Evolutionary conservation across 2,797 vertebrate species (phyloP).

Genomic region (Gephyroberyx darwinii): DNA sequence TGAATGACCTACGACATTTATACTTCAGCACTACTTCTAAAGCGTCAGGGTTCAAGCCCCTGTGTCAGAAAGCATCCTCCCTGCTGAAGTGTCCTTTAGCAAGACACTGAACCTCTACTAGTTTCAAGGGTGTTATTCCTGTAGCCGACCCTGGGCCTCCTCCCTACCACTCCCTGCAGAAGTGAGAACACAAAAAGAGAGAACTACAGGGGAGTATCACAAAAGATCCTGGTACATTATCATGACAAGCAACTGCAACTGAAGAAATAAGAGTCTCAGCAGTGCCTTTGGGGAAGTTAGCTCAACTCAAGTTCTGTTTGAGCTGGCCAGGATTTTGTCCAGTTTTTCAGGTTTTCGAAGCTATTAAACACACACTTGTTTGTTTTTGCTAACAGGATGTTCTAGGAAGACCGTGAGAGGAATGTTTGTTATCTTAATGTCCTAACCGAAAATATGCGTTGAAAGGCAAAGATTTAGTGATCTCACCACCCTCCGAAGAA

Average conservation of each 20-base stretch:
- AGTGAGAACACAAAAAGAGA: constrained; percentile 2
- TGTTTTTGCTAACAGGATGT: constrained; percentile 67
- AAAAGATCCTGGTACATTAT: constrained; percentile 12
- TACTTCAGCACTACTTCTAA: no score
- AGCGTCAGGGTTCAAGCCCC: no score
- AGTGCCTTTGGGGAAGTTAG: constrained; percentile 33
- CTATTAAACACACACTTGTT: constrained; percentile 55
- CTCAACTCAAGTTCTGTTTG: constrained; percentile 23
- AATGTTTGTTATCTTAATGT: constrained; percentile 64
- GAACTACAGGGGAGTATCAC: constrained; percentile 4
- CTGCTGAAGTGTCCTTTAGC: no score
- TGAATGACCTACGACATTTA: no score
- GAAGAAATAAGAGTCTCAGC: constrained; percentile 17
- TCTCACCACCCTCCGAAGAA: constrained; percentile 45
- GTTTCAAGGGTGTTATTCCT: no score
- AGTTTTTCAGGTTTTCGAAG: constrained; percentile 72
- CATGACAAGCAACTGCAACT: constrained; percentile 5
- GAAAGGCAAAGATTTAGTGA: constrained; percentile 58
- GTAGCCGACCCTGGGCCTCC: no score
- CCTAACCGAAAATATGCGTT: constrained; percentile 39
- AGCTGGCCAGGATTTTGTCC: constrained; percentile 36
- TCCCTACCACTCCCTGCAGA: neutral
- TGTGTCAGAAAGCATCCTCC: no score
- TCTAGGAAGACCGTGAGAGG: constrained; percentile 62
- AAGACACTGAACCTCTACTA: no score